phyloP scores from a whole-genome alignment of 2,113 vertebrate species.

The Aplodontia rufa region DNA sequence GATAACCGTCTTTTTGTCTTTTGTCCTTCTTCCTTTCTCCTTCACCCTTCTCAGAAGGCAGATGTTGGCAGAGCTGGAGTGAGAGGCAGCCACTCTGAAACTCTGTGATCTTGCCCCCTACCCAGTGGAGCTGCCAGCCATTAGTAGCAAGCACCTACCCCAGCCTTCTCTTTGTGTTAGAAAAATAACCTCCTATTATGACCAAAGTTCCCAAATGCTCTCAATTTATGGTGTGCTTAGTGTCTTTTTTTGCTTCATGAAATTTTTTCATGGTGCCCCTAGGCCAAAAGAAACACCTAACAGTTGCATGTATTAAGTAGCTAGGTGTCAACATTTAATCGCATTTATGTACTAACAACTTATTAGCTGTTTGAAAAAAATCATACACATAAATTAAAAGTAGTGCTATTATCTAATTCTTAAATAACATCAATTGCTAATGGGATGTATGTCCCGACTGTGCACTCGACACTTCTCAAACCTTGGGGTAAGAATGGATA shows the following conservation, averaged over 20 bases:
- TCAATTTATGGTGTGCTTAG: not conserved
- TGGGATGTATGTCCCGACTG: not conserved
- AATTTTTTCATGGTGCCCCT: not conserved
- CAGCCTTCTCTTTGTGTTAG: not conserved
- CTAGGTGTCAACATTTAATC: conserved; percentile 23
- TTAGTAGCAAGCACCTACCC: not conserved
- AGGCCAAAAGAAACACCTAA: conserved; percentile 40
- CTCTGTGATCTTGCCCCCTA: not conserved
- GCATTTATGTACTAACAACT: conserved; percentile 41
- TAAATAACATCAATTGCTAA: not conserved
- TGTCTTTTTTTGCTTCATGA: not conserved
- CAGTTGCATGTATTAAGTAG: not conserved
- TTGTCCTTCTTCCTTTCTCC: not conserved
- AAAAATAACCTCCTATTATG: not conserved
- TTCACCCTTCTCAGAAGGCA: not conserved
- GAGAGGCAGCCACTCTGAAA: not conserved
- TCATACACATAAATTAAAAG: conserved; percentile 24
- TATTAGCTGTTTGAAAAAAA: conserved; percentile 22
- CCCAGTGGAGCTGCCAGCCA: not conserved
- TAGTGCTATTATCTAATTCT: conserved; percentile 25
- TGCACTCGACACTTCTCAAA: not conserved
- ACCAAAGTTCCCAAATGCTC: not conserved
- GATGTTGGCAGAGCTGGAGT: not conserved
- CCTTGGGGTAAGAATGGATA: not conserved
- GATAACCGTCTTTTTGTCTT: not conserved